Conservation (phyloP, 2,888 invertebrate genomes). For the Anoplius nigerrimus region DNA sequence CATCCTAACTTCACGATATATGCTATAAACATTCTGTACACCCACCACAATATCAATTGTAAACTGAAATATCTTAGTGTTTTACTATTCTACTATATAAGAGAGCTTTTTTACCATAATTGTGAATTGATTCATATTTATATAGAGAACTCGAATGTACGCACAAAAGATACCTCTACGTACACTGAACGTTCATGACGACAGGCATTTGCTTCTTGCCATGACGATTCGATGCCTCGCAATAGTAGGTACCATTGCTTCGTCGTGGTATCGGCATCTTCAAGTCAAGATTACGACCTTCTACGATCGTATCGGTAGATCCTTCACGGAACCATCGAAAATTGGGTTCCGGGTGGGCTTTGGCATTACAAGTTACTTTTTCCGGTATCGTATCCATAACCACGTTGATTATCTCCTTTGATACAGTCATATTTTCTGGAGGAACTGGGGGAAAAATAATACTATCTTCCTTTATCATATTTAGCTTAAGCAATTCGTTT, state of each 20-base stretch:
- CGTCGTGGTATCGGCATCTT: conserved; percentile 82
- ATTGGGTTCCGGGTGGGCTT: conserved; percentile 83
- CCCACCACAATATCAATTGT: too few species aligned
- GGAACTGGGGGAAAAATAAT: conserved; percentile 77
- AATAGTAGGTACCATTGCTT: conserved; percentile 86
- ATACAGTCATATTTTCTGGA: conserved; percentile 90
- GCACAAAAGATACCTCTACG: conserved; percentile 72
- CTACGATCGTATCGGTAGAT: conserved; percentile 75
- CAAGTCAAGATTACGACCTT: conserved; percentile 78
- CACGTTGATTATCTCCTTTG: conserved; percentile 77
- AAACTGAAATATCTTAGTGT: background rate
- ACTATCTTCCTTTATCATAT: background rate
- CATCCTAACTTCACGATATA: too few species aligned
- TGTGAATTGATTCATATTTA: background rate
- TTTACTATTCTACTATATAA: background rate
- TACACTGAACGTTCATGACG: conserved; percentile 89
- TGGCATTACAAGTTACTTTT: conserved; percentile 78
- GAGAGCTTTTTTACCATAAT: background rate
- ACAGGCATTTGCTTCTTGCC: conserved; percentile 84
- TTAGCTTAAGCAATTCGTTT: background rate
- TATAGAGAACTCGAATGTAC: background rate
- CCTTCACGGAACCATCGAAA: conserved; percentile 85
- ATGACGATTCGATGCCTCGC: conserved; percentile 87
- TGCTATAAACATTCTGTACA: too few species aligned
- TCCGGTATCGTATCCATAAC: conserved; percentile 78